phyloP scores from a whole-genome alignment of 2,888 invertebrate species.

The Morpho helenor region DNA sequence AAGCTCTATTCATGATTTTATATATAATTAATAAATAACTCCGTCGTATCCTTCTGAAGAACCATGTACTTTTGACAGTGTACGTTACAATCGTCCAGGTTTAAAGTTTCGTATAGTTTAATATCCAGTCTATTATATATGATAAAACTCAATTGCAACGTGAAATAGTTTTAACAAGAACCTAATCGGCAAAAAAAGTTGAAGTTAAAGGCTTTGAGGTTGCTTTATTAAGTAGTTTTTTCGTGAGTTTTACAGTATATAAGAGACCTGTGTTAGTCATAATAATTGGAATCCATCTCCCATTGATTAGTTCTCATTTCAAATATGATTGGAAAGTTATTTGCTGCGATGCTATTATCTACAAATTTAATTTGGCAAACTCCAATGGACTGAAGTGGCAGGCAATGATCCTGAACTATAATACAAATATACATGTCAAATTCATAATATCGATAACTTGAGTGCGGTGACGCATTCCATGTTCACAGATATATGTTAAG shows the following conservation, averaged over 20 bases:
- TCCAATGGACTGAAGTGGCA: slow-evolving; percentile 43
- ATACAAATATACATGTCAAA: neutral
- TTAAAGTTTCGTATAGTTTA: too few species aligned
- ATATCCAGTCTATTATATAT: neutral
- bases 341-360: slow-evolving; percentile 60
- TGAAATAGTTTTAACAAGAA: too few species aligned
- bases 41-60: too few species aligned
- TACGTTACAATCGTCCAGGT: too few species aligned
- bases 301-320: slow-evolving; percentile 61
- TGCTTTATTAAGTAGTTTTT: neutral
- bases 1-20: too few species aligned
- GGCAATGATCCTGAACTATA: slow-evolving; percentile 45
- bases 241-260: slow-evolving; percentile 6
- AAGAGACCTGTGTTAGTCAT: slow-evolving; percentile 21
- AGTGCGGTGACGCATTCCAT: slow-evolving; percentile 7
- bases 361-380: slow-evolving; percentile 45
- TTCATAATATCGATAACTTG: neutral
- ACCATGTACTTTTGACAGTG: too few species aligned
- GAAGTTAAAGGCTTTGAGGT: too few species aligned
- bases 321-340: slow-evolving; percentile 69
- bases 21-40: too few species aligned
- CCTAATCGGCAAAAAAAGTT: too few species aligned
- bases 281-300: slow-evolving; percentile 56
- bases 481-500: neutral
- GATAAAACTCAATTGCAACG: slow-evolving; percentile 5